phyloP scores from a whole-genome alignment of 1,140 invertebrate genomes.

The Drosophila tsacasi region DNA sequence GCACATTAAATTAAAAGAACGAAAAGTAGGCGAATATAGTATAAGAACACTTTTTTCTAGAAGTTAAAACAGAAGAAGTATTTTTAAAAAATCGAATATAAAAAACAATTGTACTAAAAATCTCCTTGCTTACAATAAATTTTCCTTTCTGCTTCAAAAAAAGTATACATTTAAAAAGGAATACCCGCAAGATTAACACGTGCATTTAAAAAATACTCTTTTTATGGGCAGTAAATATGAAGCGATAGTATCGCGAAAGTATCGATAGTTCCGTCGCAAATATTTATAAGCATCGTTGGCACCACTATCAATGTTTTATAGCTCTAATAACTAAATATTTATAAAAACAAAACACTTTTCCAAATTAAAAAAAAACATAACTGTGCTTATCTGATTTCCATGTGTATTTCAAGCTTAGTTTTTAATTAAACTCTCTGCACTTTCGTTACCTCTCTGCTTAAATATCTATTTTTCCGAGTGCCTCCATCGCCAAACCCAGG shows the following conservation, averaged over 20 bases:
- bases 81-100: background rate
- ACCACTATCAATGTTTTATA: background rate
- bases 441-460: background rate
- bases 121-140: background rate
- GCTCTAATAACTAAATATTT: background rate
- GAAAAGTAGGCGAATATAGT: background rate
- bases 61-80: background rate
- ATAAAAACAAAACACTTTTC: background rate
- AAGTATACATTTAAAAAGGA: background rate
- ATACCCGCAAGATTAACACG: no score
- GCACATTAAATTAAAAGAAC: background rate
- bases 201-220: no score
- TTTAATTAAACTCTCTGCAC: slow-evolving; percentile 1
- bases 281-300: no score
- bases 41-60: background rate
- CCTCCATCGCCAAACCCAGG: background rate
- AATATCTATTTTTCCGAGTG: slow-evolving; percentile 1
- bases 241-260: no score
- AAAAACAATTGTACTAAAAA: background rate
- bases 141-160: background rate
- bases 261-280: no score
- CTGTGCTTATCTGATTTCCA: no score
- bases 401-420: background rate
- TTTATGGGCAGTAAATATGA: no score
- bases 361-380: background rate